Evolutionary conservation across 2,113 vertebrate genomes (phyloP), one percentile per base, ranked within the genome.

Genomic region (Columba livia): DNA sequence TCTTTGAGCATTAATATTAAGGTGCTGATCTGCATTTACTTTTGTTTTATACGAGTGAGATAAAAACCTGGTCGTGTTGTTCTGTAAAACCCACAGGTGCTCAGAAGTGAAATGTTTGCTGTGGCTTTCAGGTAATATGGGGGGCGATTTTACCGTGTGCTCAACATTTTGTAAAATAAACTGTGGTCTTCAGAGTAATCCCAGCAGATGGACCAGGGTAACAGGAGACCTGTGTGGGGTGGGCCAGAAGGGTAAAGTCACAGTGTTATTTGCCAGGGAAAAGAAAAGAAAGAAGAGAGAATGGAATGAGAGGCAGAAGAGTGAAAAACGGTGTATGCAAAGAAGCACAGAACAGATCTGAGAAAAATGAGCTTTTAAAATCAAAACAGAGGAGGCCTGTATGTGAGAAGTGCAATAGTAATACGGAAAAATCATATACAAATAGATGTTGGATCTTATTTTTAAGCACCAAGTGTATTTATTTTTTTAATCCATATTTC

Each of bases 1-100:
- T 97, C 85, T 95, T 82, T 18, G n/a, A 69, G 60, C 82, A 36
- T 89, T 95, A 84, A 54, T 88, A 88, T 91, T 95, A 93, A 75
- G 42, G 58, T 71, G 36, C 21, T 73, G 57, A 64, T 53, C 88
- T 96, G 71, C 73, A 34, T 97, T 97, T 92, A 47, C 61, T 90
- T 47, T 77, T 71, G 51, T 80, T 89, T 90, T 44, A 13, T 61
- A 18, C 28, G 77, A 91, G 24, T 28, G 50, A 88, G 96, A 91
- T 74, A 60, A 97, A 96, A 74, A 8, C 20, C 34, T 34, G 0
- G 0, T 65, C 54, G 61, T 7, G 32, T 66, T 6, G 16, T 88
- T 85, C 80, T 36, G 10, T 80, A 73, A 85, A 89, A 70, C 38
- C 56, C 29, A 4, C 34, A 42, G 28, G 10, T 92, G 47, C 64